Percentiles rank a stretch among this genome's conserved stretches.
Evolutionary conservation across 1,140 invertebrate genomes (phyloP).

Genomic region (Acromyrmex heyeri): DNA sequence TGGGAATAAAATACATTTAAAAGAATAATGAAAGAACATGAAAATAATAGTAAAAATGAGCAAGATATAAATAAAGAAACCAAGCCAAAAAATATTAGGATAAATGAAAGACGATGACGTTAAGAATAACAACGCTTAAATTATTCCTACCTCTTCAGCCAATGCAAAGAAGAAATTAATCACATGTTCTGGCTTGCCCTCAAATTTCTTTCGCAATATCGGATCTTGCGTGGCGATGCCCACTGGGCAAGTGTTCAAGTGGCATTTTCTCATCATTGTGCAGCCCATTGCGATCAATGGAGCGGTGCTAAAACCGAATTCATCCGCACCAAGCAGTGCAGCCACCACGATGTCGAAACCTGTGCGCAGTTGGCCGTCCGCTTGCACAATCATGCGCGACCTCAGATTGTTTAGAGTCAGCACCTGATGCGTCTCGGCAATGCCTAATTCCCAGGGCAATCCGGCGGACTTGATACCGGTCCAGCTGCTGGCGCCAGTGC

Average conservation of each 20-base stretch:
- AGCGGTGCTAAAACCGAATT: conserved; percentile 99
- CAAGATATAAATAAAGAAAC: not conserved
- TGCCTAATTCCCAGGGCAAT: conserved; percentile 98
- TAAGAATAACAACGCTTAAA: not conserved
- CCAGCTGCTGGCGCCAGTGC: conserved; percentile 99
- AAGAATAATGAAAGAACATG: not conserved
- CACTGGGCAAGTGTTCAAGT: conserved; percentile 99
- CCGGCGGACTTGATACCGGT: conserved; percentile 98
- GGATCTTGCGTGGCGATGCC: conserved; percentile 99
- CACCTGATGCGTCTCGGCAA: conserved; percentile 99
- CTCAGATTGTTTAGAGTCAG: conserved; percentile 98
- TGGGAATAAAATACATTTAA: not conserved
- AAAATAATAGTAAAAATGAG: not conserved
- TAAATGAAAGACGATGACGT: not conserved
- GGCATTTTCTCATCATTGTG: conserved; percentile 99
- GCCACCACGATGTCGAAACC: conserved; percentile 99
- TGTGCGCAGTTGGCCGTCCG: conserved; percentile 97
- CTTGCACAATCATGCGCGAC: conserved; percentile 97
- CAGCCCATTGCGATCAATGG: conserved; percentile 99
- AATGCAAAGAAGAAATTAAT: conserved; percentile 99
- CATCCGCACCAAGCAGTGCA: conserved; percentile 98
- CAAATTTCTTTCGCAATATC: conserved; percentile 97
- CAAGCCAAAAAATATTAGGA: not conserved
- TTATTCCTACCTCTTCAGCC: conserved; percentile 94
- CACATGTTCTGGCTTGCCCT: conserved; percentile 98